Percentiles rank a stretch among this genome's conserved stretches.
Evolutionary conservation across 2,888 invertebrate species (phyloP).

Genomic region (Smittia aterrima): DNA sequence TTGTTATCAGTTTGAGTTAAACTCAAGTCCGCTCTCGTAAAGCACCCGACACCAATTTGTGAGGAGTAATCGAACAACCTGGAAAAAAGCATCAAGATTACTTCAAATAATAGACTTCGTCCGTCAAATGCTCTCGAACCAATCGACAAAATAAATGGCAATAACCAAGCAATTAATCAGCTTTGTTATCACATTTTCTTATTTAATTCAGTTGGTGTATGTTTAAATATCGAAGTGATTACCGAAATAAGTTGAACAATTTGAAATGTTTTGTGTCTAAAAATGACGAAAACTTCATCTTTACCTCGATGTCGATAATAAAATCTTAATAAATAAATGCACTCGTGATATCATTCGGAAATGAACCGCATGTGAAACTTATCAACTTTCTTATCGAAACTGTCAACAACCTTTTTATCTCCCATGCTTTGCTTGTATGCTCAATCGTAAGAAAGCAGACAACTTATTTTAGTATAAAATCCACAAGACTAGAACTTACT

Average conservation of each 20-base stretch:
- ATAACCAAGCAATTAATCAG: constrained; percentile 14
- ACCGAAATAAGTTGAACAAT: too few relatives aligned
- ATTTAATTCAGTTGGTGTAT: neutral
- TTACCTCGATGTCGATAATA: neutral
- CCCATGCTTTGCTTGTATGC: neutral
- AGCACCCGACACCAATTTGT: constrained; percentile 2
- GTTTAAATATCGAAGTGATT: neutral
- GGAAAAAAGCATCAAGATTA: constrained; percentile 21
- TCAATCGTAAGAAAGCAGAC: neutral
- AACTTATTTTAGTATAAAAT: neutral
- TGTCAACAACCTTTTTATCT: constrained; percentile 12
- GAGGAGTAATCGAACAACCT: neutral
- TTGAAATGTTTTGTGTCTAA: too few relatives aligned
- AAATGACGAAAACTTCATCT: neutral
- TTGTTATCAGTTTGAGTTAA: neutral
- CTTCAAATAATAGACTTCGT: constrained; percentile 14
- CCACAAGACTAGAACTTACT: neutral
- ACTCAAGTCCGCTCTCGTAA: neutral
- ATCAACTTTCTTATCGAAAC: constrained; percentile 15
- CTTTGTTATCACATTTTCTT: neutral
- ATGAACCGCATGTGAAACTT: neutral
- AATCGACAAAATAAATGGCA: neutral
- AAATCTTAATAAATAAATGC: neutral
- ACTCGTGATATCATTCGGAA: neutral
- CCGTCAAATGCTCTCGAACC: constrained; percentile 9